Conservation (phyloP, 2,888 invertebrate species). For the Parnassius orleans region DNA sequence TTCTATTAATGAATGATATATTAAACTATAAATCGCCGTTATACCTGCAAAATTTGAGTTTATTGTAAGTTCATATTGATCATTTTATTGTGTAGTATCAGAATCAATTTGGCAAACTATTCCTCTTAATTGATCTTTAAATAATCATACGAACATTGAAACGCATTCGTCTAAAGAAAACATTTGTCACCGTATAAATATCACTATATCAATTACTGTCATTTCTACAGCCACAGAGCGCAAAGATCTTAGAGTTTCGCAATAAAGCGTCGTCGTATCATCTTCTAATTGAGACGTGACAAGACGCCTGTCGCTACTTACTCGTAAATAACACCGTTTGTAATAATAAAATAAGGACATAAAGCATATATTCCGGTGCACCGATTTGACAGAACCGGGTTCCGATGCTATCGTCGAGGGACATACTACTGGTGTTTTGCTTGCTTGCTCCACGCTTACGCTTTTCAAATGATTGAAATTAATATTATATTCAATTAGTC, state of each 20-base stretch:
- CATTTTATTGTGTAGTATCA: no score
- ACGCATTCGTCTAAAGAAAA: not conserved
- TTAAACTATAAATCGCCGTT: no score
- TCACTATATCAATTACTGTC: constrained; percentile 21
- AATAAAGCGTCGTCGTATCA: constrained; percentile 50
- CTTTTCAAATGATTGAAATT: not conserved
- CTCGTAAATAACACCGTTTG: constrained; percentile 25
- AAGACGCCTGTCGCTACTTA: constrained; percentile 40
- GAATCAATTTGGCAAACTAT: no score
- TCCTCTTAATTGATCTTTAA: no score
- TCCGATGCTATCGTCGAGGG: constrained; percentile 8
- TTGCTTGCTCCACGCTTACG: constrained; percentile 14
- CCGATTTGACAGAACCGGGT: not conserved
- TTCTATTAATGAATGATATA: no score
- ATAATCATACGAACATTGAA: no score
- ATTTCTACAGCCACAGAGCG: constrained; percentile 27
- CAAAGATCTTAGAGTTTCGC: constrained; percentile 43
- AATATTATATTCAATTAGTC: no score
- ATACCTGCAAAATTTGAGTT: no score
- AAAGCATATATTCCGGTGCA: constrained; percentile 40
- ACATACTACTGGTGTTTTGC: constrained; percentile 5
- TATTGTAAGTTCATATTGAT: no score
- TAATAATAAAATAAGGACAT: constrained; percentile 35
- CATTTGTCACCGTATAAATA: not conserved
- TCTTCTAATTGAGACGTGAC: constrained; percentile 61